These are phyloP conservation scores for Gobio occitaniae DNA, from an alignment of 2,797 vertebrate species.

Conservation along the genomic window DNA sequence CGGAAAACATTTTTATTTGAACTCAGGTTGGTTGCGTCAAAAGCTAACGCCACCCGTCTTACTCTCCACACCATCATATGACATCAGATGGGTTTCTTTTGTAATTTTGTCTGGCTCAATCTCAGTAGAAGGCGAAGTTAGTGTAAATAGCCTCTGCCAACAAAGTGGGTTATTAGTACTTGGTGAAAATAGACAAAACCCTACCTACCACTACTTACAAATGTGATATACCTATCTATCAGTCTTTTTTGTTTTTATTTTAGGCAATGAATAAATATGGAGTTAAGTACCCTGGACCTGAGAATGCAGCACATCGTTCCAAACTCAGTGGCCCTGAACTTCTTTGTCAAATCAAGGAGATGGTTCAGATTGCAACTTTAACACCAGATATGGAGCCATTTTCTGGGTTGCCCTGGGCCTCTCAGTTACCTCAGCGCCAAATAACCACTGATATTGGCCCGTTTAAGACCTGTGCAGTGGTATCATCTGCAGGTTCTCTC, in stretches of 20 bases:
- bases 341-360: constrained; percentile 77
- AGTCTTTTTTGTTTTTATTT: background rate
- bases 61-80: background rate
- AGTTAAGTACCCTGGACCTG: constrained; percentile 63
- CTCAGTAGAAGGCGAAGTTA: background rate
- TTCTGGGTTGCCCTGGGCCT: constrained; percentile 71
- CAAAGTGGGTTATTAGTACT: background rate
- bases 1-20: background rate
- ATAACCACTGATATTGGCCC: constrained; percentile 76
- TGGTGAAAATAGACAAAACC: background rate
- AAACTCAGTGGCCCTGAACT: constrained; percentile 73
- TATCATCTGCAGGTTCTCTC: constrained; percentile 81
- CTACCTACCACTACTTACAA: background rate
- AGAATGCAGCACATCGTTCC: constrained; percentile 46
- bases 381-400: constrained; percentile 79
- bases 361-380: constrained; percentile 72
- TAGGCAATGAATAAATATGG: constrained; percentile 84
- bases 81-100: background rate
- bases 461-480: constrained; percentile 79
- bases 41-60: background rate
- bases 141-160: background rate
- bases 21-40: background rate
- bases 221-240: background rate
- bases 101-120: background rate
- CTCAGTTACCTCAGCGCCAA: constrained; percentile 70